These are phyloP conservation scores for Coilia nasus DNA, from an alignment of 2,797 vertebrate genomes.

Conservation along the genomic window DNA sequence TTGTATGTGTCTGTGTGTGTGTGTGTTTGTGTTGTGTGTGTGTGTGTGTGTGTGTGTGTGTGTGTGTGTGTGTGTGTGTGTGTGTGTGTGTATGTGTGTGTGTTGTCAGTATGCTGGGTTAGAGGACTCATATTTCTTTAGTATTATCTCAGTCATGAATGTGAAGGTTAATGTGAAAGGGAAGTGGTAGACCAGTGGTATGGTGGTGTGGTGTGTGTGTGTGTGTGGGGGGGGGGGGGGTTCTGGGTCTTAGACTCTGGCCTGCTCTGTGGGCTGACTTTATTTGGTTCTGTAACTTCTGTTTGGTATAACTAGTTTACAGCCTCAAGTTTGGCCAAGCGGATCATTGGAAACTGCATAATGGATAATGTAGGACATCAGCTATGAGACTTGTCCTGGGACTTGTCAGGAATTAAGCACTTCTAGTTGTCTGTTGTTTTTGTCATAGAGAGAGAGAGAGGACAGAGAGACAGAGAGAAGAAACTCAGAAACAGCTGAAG, in stretches of 20 bases:
- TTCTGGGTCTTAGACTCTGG: too few relatives aligned
- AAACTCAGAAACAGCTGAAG: not conserved
- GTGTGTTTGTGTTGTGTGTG: too few relatives aligned
- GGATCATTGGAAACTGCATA: not conserved
- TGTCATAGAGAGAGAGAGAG: not conserved
- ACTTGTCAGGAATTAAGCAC: not conserved
- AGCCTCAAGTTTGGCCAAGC: not conserved
- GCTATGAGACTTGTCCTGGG: not conserved
- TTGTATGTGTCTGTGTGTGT: not conserved
- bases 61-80: conserved; percentile 1
- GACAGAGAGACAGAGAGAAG: too few relatives aligned
- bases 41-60: conserved; percentile 1
- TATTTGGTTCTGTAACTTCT: too few relatives aligned
- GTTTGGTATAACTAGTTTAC: too few relatives aligned
- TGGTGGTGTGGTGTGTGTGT: not conserved
- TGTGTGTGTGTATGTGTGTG: not conserved
- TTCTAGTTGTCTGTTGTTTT: not conserved
- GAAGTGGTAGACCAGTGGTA: not conserved
- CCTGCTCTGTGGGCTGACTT: too few relatives aligned
- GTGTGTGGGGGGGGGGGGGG: not conserved
- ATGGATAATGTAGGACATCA: not conserved
- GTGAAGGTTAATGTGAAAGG: not conserved
- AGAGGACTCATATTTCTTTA: not conserved
- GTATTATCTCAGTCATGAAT: not conserved
- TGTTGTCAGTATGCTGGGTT: not conserved